Evolutionary conservation across 2,888 invertebrate genomes (phyloP), one percentile per base, ranked within the genome.

Genomic region (Beris morrisii): DNA sequence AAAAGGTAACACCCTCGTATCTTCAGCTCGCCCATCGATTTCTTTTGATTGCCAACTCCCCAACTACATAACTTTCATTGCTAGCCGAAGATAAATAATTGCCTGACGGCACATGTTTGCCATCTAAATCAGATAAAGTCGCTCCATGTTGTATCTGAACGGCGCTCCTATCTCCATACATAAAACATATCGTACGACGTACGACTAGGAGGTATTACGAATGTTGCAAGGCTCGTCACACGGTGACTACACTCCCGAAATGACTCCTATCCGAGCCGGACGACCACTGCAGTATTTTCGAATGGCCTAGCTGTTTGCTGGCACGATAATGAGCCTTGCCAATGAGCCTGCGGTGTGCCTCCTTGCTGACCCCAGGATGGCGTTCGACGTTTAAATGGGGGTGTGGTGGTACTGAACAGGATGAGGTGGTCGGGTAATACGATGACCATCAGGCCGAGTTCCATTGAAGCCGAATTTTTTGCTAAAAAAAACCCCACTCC

Each of bases 31-130:
- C 61, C 50, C 22, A 61, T 61, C 61, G 61, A 61, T 61, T 61
- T 61, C 50, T 52, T 61, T 45, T 61, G 61, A 61, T 61, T 61
- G 61, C 61, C 61, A 61, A 61, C 52, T 61, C 52, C 50, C 50
- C 61, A 50, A 50, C 50, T 50, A 61, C 50, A 61, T 50, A 50
- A 61, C 50, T 50, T 61, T 61, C 52, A 50, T 61, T 52, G 50
- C 61, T 32, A 61, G 50, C 61, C 22, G 61, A 50, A 61, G 61
- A 61, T 61, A 61, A 61, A 61, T 61, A 61, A 61, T 61, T 46
- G 61, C 61, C 61, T 61, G 61, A 61, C 61, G 61, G 61, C 61
- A 61, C 61, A 61, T 61, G 61, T 61, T 61, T 50, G 61, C 61
- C 61, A 61, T 61, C 50, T 61, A 61, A 61, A 61, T 61, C 61